These are phyloP conservation scores for Cheilosia variabilis DNA, from an alignment of 2,888 invertebrate species.

Conservation along the genomic window DNA sequence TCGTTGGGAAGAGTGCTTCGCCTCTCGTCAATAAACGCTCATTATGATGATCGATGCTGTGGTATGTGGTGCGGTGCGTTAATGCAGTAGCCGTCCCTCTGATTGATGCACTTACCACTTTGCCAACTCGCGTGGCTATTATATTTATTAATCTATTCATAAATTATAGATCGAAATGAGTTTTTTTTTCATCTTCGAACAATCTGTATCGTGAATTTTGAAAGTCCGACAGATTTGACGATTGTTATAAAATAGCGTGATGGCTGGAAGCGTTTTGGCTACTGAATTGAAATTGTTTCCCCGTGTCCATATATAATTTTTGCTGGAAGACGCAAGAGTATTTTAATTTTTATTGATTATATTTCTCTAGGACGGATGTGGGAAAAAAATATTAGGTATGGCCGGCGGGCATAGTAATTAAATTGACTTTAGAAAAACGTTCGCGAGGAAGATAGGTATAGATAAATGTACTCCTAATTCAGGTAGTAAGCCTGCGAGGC, in stretches of 20 bases:
- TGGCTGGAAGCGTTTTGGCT: slow-evolving; percentile 53
- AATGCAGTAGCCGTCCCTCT: slow-evolving; percentile 33
- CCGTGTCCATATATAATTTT: background rate
- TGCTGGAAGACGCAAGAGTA: slow-evolving; percentile 3
- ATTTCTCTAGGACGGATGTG: slow-evolving; percentile 34
- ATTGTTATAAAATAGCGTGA: slow-evolving; percentile 43
- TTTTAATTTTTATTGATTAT: slow-evolving; percentile 48
- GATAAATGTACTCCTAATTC: slow-evolving; percentile 37
- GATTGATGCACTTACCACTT: slow-evolving; percentile 40
- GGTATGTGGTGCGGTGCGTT: slow-evolving; percentile 7
- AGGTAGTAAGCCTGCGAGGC: slow-evolving; percentile 56
- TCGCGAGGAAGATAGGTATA: slow-evolving; percentile 15
- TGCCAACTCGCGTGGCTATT: background rate
- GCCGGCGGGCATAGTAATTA: slow-evolving; percentile 58
- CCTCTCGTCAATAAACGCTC: slow-evolving; percentile 62
- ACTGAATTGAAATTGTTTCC: slow-evolving; percentile 53
- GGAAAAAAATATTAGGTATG: slow-evolving; percentile 6
- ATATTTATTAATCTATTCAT: slow-evolving; percentile 15
- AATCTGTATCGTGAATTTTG: slow-evolving; percentile 50
- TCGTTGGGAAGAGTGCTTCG: slow-evolving; percentile 19
- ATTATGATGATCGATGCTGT: slow-evolving; percentile 30
- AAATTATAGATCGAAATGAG: slow-evolving; percentile 19
- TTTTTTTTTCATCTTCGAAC: slow-evolving; percentile 32
- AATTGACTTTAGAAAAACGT: slow-evolving; percentile 44
- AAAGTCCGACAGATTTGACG: slow-evolving; percentile 21